phyloP scores from a whole-genome alignment of 2,113 vertebrate genomes.

The Takifugu bimaculatus region DNA sequence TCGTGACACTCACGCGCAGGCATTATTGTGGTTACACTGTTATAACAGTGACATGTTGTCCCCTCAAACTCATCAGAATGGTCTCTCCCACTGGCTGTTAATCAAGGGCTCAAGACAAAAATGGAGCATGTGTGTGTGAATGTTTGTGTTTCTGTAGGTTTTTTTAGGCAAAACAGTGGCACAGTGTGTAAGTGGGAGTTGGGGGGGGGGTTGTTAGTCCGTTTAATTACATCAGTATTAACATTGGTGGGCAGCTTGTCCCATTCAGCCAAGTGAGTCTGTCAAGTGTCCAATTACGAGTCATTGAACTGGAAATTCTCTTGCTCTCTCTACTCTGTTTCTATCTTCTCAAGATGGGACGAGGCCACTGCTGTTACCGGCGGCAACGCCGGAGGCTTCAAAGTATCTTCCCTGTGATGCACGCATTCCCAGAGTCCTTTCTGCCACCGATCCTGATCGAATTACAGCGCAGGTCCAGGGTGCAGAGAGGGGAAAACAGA shows the following conservation, averaged over 20 bases:
- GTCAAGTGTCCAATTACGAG: constrained; percentile 36
- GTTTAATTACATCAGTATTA: constrained; percentile 46
- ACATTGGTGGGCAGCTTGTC: constrained; percentile 29
- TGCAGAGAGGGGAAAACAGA: constrained; percentile 8
- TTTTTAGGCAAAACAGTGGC: too few relatives aligned
- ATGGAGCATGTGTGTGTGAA: constrained; percentile 26
- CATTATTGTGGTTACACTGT: constrained; percentile 10
- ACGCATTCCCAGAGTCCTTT: constrained; percentile 28
- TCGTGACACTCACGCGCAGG: constrained; percentile 1
- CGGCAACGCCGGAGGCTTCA: constrained; percentile 42
- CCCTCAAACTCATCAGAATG: constrained; percentile 5
- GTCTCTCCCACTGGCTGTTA: constrained; percentile 24
- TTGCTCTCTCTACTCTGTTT: not conserved
- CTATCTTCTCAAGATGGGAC: constrained; percentile 1
- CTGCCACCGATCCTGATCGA: constrained; percentile 40
- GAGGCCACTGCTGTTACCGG: constrained; percentile 43
- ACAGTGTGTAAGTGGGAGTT: not conserved
- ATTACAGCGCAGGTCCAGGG: constrained; percentile 36
- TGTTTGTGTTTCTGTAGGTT: constrained; percentile 2
- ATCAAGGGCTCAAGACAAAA: constrained; percentile 23
- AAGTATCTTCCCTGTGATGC: constrained; percentile 18
- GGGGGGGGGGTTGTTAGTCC: not conserved
- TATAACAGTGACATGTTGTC: constrained; percentile 22
- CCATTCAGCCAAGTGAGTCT: constrained; percentile 38
- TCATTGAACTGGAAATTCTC: constrained; percentile 36